Percentiles rank a stretch among this genome's conserved stretches.
These are phyloP conservation scores for Calcarius ornatus DNA, from an alignment of 2,113 vertebrate species.

Conservation along the genomic window DNA sequence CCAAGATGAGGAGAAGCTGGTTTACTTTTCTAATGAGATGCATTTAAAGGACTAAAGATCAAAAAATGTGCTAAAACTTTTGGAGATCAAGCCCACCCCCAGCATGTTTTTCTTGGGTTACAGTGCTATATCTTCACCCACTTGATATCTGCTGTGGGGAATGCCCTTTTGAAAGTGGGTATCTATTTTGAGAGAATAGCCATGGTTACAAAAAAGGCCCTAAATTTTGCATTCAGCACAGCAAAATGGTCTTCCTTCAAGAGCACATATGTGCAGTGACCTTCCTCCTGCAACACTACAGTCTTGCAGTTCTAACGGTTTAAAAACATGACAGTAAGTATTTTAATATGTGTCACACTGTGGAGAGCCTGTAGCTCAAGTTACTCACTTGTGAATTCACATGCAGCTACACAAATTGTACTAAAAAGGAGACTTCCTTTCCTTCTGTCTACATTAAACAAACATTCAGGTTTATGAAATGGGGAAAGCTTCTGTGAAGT, in stretches of 20 bases:
- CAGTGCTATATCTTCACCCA: background rate
- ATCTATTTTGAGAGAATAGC: constrained; percentile 46
- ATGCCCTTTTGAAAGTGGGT: constrained; percentile 24
- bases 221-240: background rate
- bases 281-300: background rate
- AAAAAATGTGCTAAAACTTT: constrained; percentile 19
- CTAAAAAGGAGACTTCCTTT: background rate
- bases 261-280: background rate
- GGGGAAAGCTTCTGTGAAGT: background rate
- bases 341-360: background rate
- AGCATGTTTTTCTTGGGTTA: constrained; percentile 4
- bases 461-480: background rate
- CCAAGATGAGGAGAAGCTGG: background rate
- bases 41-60: constrained; percentile 3
- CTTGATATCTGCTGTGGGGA: background rate
- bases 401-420: background rate
- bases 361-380: background rate
- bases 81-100: background rate
- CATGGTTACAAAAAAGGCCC: constrained; percentile 27
- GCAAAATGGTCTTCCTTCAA: background rate
- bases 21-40: background rate
- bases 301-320: background rate
- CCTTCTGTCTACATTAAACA: background rate
- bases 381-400: background rate
- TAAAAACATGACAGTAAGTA: background rate